Percentiles rank a stretch among this genome's conserved stretches.
Conservation (phyloP, 35 echinoderm and acorn worm species). For the Eucidaris tribuloides region DNA sequence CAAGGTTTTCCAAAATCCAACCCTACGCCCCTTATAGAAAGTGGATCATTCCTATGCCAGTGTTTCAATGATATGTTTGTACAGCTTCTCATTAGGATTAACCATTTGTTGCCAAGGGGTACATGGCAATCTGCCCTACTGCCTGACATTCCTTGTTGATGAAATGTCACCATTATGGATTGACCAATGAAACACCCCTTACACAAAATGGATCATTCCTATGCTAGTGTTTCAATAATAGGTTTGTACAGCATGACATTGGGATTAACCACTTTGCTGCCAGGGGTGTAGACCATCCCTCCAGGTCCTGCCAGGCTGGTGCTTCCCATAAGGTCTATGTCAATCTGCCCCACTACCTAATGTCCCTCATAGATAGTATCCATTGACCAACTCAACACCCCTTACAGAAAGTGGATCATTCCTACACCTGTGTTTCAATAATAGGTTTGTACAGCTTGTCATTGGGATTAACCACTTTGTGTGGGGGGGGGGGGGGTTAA, state of each 20-base stretch:
- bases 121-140: slow-evolving; percentile 77
- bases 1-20: too few species aligned
- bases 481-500: slow-evolving; percentile 53
- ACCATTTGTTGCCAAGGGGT: slow-evolving; percentile 78
- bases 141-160: slow-evolving; percentile 98
- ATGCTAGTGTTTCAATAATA: slow-evolving; percentile 32
- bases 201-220: too few species aligned
- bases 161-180: slow-evolving; percentile 88
- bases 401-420: too few species aligned
- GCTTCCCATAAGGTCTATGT: slow-evolving; percentile 83
- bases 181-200: too few species aligned
- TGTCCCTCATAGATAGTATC: slow-evolving; percentile 90
- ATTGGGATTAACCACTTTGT: slow-evolving; percentile 45
- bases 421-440: slow-evolving; percentile 20
- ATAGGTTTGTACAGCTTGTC: slow-evolving; percentile 50
- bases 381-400: too few species aligned
- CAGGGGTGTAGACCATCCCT: slow-evolving; percentile 77
- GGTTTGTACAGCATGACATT: slow-evolving; percentile 46
- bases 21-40: too few species aligned
- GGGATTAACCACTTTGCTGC: slow-evolving; percentile 40
- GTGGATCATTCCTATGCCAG: too few species aligned
- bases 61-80: slow-evolving; percentile 23
- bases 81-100: slow-evolving; percentile 47
- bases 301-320: slow-evolving; percentile 90
- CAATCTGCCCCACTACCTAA: slow-evolving; percentile 78